Evolutionary conservation across 2,888 invertebrate genomes (phyloP).

Genomic region (Horisme vitalbata): DNA sequence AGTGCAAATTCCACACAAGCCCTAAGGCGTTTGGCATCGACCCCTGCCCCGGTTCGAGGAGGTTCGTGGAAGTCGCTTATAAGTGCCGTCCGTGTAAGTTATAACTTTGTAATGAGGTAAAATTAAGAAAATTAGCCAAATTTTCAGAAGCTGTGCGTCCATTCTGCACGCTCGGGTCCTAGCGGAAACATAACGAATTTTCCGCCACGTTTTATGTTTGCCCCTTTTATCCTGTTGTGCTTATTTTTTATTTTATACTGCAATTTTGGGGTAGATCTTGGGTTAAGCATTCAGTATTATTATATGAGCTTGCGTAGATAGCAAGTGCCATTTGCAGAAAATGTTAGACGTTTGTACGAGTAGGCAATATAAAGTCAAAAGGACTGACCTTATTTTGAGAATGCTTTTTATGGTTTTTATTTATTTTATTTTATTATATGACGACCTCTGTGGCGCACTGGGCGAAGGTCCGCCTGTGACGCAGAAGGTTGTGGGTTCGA

Average conservation of each 20-base stretch:
- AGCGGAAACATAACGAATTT: constrained; percentile 12
- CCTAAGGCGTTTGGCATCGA: constrained; percentile 95
- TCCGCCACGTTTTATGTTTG: constrained; percentile 15
- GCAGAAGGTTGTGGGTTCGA: too few relatives aligned
- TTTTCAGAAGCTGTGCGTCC: constrained; percentile 1
- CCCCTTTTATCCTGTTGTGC: constrained; percentile 23
- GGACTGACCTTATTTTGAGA: too few relatives aligned
- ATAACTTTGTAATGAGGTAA: constrained; percentile 28
- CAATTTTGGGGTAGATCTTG: constrained; percentile 23
- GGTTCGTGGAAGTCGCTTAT: constrained; percentile 97
- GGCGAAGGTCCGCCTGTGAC: too few relatives aligned
- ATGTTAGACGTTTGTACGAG: constrained; percentile 7
- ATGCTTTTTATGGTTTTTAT: too few relatives aligned
- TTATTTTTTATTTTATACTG: constrained; percentile 26
- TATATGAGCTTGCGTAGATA: constrained; percentile 22
- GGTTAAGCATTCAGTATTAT: constrained; percentile 19
- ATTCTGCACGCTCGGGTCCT: constrained; percentile 4
- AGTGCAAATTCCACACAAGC: constrained; percentile 95
- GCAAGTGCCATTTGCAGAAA: constrained; percentile 11
- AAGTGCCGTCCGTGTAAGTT: constrained; percentile 98
- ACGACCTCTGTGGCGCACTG: too few relatives aligned
- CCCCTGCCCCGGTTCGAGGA: constrained; percentile 95
- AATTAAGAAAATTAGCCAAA: constrained; percentile 22
- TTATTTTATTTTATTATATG: too few relatives aligned
- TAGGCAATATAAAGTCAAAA: background rate